phyloP scores from a whole-genome alignment of 2,888 invertebrate species.

The Deilephila porcellus region DNA sequence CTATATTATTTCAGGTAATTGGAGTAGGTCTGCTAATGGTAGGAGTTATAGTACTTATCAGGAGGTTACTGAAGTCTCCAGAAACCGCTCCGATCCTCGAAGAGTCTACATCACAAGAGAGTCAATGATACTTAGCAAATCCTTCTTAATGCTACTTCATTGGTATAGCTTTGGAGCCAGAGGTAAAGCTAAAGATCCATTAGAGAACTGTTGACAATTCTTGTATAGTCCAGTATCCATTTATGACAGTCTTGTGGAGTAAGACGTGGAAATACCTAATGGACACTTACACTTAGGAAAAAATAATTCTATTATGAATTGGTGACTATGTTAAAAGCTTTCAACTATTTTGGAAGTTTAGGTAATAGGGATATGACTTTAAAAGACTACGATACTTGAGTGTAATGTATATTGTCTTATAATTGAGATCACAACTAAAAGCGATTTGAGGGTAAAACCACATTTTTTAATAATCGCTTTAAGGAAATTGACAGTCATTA shows the following conservation, averaged over 20 bases:
- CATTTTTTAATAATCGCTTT: too few species aligned
- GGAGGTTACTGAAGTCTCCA: conserved; percentile 57
- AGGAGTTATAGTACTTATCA: conserved; percentile 64
- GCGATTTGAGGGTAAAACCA: too few species aligned
- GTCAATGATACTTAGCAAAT: conserved; percentile 19
- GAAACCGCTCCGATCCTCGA: conserved; percentile 63
- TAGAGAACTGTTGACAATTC: neutral
- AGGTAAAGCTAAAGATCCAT: neutral
- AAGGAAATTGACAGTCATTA: too few species aligned
- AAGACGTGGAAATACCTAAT: neutral
- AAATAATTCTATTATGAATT: neutral
- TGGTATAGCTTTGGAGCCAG: neutral
- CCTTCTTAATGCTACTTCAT: neutral
- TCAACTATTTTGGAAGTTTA: too few species aligned
- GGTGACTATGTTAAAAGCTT: neutral
- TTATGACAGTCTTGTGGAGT: neutral
- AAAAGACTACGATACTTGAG: too few species aligned
- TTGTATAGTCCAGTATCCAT: neutral
- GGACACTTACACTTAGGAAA: neutral
- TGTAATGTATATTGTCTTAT: too few species aligned
- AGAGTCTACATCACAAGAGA: conserved; percentile 33
- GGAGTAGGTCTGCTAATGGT: conserved; percentile 61
- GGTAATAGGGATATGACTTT: too few species aligned
- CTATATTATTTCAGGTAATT: conserved; percentile 57
- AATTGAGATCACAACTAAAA: too few species aligned